Percentiles rank a stretch among this genome's conserved stretches.
Evolutionary conservation across 2,888 invertebrate genomes (phyloP).

Genomic region (Apotomis capreana): DNA sequence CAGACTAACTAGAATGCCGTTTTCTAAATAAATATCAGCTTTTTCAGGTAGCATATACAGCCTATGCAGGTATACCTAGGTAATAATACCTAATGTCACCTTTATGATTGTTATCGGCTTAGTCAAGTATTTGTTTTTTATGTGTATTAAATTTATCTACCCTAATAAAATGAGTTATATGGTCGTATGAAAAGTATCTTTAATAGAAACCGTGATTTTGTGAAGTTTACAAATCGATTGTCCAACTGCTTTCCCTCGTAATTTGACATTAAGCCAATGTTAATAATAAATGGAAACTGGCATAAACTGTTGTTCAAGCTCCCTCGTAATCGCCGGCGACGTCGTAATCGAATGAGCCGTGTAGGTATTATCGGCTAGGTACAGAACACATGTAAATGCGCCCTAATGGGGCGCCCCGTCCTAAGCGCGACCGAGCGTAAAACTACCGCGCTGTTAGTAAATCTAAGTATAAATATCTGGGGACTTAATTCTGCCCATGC

Average conservation of each 20-base stretch:
- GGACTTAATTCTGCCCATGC: too few relatives aligned
- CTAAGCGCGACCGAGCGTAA: too few relatives aligned
- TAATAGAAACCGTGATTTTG: neutral
- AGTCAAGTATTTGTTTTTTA: neutral
- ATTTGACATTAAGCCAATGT: neutral
- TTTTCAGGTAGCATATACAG: too few relatives aligned
- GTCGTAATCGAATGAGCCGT: conserved; percentile 55
- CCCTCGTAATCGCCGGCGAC: conserved; percentile 38
- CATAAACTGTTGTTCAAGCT: neutral
- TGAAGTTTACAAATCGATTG: too few relatives aligned
- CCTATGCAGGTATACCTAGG: too few relatives aligned
- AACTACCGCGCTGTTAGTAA: too few relatives aligned
- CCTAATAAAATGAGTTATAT: neutral
- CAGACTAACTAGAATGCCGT: too few relatives aligned
- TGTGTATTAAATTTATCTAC: neutral
- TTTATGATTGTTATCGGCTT: too few relatives aligned
- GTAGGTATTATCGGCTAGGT: conserved; percentile 21
- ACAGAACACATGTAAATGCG: conserved; percentile 63
- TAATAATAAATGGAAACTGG: neutral
- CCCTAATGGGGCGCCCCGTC: conserved; percentile 51
- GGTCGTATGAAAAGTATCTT: neutral
- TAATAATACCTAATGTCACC: too few relatives aligned
- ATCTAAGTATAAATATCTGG: too few relatives aligned
- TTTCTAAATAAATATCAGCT: too few relatives aligned
- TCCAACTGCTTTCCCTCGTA: too few relatives aligned